A percentile compares a stretch with the other conserved stretches of the same genome.
Conservation (phyloP, 1,140 invertebrate species). For the Bombus haemorrhoidalis region DNA sequence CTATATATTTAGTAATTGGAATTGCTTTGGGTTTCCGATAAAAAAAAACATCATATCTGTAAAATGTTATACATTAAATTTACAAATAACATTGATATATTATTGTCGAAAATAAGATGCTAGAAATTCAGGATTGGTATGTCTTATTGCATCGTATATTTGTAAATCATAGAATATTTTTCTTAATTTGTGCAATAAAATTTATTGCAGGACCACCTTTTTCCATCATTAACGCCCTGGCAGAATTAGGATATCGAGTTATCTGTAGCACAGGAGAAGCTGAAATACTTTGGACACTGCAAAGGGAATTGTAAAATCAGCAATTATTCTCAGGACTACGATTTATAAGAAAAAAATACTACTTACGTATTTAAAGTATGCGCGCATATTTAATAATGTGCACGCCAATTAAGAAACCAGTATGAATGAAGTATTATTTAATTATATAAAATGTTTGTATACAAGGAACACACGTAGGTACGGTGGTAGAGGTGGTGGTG, state of each 20-base stretch:
- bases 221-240: slow-evolving; percentile 87
- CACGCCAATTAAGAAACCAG: slow-evolving; percentile 3
- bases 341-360: neutral
- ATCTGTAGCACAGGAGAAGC: slow-evolving; percentile 89
- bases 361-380: slow-evolving; percentile 16
- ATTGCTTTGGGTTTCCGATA: neutral
- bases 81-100: neutral
- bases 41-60: neutral
- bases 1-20: neutral
- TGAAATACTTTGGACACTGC: slow-evolving; percentile 91
- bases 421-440: slow-evolving; percentile 28
- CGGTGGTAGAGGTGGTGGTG: neutral
- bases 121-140: neutral
- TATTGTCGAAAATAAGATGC: neutral
- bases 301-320: slow-evolving; percentile 83
- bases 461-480: neutral
- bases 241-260: slow-evolving; percentile 89
- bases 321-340: slow-evolving; percentile 14
- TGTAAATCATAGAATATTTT: neutral
- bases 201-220: slow-evolving; percentile 84
- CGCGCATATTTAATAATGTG: slow-evolving; percentile 16
- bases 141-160: no score
- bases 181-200: slow-evolving; percentile 39
- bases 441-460: slow-evolving; percentile 15
- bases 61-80: neutral